Base-by-base conservation (phyloP, 2,888 invertebrate species). In the Galerucella nymphaeae region DNA sequence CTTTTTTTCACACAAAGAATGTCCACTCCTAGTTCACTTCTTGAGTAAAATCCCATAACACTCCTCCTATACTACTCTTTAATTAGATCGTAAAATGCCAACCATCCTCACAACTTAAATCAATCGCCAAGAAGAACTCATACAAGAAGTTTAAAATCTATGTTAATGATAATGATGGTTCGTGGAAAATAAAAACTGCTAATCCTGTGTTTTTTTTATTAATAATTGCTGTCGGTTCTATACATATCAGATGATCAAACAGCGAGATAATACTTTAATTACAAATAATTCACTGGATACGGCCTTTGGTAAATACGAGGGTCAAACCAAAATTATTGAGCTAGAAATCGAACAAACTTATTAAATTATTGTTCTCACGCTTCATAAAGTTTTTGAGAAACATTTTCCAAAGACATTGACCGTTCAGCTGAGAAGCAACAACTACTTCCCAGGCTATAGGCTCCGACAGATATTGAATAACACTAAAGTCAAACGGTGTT, bases 211-310 rank as follows among this genome's bases (percentile, higher is more conserved):
- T 13, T 20, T 30, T 58, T 30, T 58, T 30, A 11, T 30, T 30
- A 48, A 67, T 67, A 67, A 67, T 61, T 59, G 50, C 61, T 67
- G 67, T 67, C 59, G 67, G 59, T 67, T 61, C 30, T 58, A 30
- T 23, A 41, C 11, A 50, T 67, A 59, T 67, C 16, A 9, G 59
- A 23, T 18, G 30, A 67, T 59, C 48, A 30, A 48, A 67, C 20
- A 13, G 48, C 42, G 13, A 42, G 13, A 13, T 42, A 42, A 42
- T 42, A 42, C 42, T 42, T 13, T 42, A 11, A 42, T 42, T 42
- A 42, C 42, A 42, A 42, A 13, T 13, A 42, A 42, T 42, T 42
- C 13, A 42, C 42, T 13, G 13, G 13, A 13, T 13, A 42, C 13
- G 42, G 42, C 6, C 42, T 42, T 42, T 6, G 13, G 42, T 13